Percentiles rank a stretch among this genome's conserved stretches.
phyloP scores from a whole-genome alignment of 2,797 vertebrate species.

The Adelosebastes latens region DNA sequence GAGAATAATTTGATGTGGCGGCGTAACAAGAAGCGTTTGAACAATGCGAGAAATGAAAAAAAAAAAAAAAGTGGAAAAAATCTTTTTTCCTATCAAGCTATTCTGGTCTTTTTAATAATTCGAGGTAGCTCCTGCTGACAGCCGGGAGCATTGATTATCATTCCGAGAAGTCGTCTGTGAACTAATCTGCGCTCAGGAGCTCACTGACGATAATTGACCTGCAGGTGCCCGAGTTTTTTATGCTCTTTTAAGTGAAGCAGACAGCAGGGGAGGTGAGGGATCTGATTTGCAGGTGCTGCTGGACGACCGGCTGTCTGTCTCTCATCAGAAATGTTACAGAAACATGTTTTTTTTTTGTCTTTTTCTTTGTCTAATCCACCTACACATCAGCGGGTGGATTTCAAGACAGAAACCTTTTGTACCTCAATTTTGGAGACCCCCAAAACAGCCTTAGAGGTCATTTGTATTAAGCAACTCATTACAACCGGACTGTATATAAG shows the following conservation, averaged over 20 bases:
- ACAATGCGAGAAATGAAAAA: slow-evolving; percentile 18
- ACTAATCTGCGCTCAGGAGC: slow-evolving; percentile 50
- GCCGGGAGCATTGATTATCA: slow-evolving; percentile 61
- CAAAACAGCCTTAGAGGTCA: too few species aligned
- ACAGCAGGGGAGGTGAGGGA: neutral
- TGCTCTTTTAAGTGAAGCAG: slow-evolving; percentile 20
- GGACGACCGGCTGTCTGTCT: neutral
- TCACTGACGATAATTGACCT: slow-evolving; percentile 63
- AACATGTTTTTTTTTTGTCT: neutral
- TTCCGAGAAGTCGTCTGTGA: slow-evolving; percentile 47
- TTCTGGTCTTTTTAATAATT: slow-evolving; percentile 27
- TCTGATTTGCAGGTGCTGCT: neutral
- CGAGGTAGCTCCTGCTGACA: slow-evolving; percentile 49
- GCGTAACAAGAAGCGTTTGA: slow-evolving; percentile 19
- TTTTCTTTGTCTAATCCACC: neutral
- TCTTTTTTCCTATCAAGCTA: slow-evolving; percentile 4
- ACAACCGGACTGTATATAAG: too few species aligned
- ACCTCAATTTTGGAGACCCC: neutral
- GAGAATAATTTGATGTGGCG: slow-evolving; percentile 21
- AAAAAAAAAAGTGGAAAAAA: neutral
- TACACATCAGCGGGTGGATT: neutral
- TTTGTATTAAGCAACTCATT: too few species aligned
- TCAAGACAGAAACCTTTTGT: neutral
- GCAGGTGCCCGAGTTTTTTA: slow-evolving; percentile 19
- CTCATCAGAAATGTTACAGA: neutral